Base-by-base conservation (phyloP, 1,140 invertebrate species). In the Globodera rostochiensis region DNA sequence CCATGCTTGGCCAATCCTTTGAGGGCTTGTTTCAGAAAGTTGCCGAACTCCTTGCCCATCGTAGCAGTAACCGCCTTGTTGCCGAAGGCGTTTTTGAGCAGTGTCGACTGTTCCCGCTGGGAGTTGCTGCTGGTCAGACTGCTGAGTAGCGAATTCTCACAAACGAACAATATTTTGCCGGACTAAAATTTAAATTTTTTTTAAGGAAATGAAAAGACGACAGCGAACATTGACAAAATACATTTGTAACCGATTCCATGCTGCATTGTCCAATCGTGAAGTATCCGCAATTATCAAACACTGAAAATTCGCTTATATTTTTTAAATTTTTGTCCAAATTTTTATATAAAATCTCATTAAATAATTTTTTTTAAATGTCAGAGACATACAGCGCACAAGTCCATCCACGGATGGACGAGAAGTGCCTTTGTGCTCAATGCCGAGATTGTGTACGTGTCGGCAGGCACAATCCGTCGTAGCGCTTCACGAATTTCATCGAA, bases 141-240 rank as follows among this genome's bases (percentile, higher is more conserved):
- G 13, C 86, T 81, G 13, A 88, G 74, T 19, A 88, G 74, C 9
- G 75, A 80, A 73, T 89, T 88, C 74, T 88, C 87, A 60, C 87
- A 88, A 4, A 88, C 74, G 73, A 88, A 88, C 15, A 88, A 82
- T 5, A 88, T 88, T 73, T 88, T 88, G 36, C 87, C 87, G 9
- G 86, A 74, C 85, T 87, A 74, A 86, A 86, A 86, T 77, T 79
- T 21, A 50, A 21, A 3, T 36, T 36, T 36, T 36, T 36, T 36
- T 36, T 3, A 36, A 36, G 36, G 36, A 36, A 36, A 36, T 36
- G 36, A 36, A 36, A 36, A 36, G 36, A 36, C 36, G 36, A 36
- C 2, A 36, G n/a, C 80, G 50, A 74, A 84, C 83, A 78, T 88
- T 82, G 53, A 85, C 84, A 84, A 88, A 88, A 77, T 88, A 88